These are phyloP conservation scores for Apis florea DNA, from an alignment of 1,140 invertebrate genomes.

Conservation along the genomic window DNA sequence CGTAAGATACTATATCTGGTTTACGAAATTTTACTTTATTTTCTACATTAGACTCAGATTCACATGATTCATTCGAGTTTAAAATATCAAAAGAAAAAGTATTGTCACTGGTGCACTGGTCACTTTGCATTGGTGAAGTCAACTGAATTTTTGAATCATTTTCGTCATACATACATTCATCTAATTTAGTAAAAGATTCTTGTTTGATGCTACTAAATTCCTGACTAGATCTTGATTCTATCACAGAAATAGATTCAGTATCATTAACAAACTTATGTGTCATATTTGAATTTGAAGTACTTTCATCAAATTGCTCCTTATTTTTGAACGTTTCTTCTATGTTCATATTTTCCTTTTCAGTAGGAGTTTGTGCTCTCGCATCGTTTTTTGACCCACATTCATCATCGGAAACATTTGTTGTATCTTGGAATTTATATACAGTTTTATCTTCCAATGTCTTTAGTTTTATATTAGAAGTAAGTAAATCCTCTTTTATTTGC, in stretches of 20 bases:
- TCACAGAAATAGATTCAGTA: conserved; percentile 33
- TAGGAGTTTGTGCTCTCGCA: not conserved
- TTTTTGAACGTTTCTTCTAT: not conserved
- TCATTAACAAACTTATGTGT: conserved; percentile 25
- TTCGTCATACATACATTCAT: not conserved
- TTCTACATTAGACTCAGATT: not conserved
- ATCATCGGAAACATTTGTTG: not conserved
- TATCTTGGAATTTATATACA: not conserved
- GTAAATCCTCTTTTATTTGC: not conserved
- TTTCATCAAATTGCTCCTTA: not conserved
- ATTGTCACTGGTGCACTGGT: too few relatives aligned
- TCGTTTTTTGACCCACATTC: not conserved
- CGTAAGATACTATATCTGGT: not conserved
- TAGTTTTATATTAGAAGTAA: not conserved
- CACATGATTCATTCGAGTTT: not conserved
- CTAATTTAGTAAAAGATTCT: not conserved
- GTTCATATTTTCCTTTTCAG: not conserved
- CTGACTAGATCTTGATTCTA: conserved; percentile 47
- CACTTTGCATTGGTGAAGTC: not conserved
- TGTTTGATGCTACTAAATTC: conserved; percentile 9
- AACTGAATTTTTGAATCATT: not conserved
- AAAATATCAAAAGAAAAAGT: not conserved
- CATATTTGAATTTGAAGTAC: not conserved
- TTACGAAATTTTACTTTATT: conserved; percentile 4
- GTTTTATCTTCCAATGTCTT: conserved; percentile 32